Evolutionary conservation across 2,888 invertebrate species (phyloP).

Genomic region (Criorhina ranunculi): DNA sequence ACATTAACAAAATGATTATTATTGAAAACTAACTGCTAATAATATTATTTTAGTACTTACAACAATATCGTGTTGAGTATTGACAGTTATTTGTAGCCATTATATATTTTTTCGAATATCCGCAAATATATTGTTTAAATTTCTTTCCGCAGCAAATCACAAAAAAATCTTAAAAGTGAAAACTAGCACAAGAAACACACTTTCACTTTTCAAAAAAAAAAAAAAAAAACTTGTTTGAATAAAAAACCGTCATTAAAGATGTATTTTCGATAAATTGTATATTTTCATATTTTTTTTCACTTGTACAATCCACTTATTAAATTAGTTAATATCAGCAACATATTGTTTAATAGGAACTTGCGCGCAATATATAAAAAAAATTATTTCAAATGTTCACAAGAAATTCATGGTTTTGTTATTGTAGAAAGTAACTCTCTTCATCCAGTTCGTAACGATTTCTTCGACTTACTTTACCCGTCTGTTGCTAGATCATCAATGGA

Average conservation of each 20-base stretch:
- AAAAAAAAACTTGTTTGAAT: conserved; percentile 33
- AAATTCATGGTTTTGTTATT: conserved; percentile 37
- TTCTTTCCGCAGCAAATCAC: conserved; percentile 23
- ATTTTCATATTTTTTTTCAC: conserved; percentile 24
- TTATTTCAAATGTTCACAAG: conserved; percentile 20
- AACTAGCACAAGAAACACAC: conserved; percentile 55
- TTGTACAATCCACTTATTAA: conserved; percentile 14
- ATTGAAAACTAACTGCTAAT: neutral
- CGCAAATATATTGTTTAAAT: conserved; percentile 5
- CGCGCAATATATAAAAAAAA: neutral
- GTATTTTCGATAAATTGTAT: neutral
- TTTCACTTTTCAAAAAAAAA: conserved; percentile 58
- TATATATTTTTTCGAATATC: conserved; percentile 28
- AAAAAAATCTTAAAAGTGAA: conserved; percentile 54
- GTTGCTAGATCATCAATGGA: conserved; percentile 68
- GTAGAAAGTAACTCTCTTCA: conserved; percentile 60
- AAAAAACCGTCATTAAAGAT: conserved; percentile 45
- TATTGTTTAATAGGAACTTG: conserved; percentile 4
- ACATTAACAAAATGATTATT: neutral
- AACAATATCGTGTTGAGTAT: conserved; percentile 84
- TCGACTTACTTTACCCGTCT: conserved; percentile 73
- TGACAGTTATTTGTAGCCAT: conserved; percentile 83
- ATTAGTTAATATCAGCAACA: neutral
- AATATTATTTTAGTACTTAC: conserved; percentile 81
- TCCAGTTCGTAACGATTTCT: conserved; percentile 69